These are phyloP conservation scores for Mamestra configurata DNA, from an alignment of 1,140 invertebrate species.

Conservation along the genomic window DNA sequence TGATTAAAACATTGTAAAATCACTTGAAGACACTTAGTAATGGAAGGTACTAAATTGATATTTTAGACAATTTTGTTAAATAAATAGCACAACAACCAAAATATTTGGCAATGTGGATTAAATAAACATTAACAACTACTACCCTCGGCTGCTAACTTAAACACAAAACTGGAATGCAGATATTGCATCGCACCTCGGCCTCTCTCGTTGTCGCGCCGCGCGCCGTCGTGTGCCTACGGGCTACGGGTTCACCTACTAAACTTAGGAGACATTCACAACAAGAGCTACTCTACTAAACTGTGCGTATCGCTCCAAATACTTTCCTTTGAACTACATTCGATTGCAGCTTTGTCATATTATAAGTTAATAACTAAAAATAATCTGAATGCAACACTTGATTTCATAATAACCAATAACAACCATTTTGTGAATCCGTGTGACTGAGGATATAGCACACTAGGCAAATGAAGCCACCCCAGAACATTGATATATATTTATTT, in stretches of 20 bases:
- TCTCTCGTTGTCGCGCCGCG: conserved; percentile 56
- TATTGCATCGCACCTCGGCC: conserved; percentile 87
- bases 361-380: conserved; percentile 82
- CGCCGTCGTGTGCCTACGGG: conserved; percentile 56
- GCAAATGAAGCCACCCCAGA: conserved; percentile 66
- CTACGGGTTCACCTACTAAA: conserved; percentile 56
- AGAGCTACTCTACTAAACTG: conserved; percentile 77
- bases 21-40: conserved; percentile 80
- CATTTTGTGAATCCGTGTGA: conserved; percentile 82
- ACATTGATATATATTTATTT: conserved; percentile 49
- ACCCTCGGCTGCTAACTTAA: conserved; percentile 81
- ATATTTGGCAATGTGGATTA: conserved; percentile 86
- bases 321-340: conserved; percentile 85
- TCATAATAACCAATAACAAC: conserved; percentile 83
- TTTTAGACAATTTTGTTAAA: conserved; percentile 78
- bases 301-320: conserved; percentile 86
- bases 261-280: conserved; percentile 78
- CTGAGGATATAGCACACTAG: conserved; percentile 80
- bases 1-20: conserved; percentile 85
- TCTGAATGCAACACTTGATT: conserved; percentile 86
- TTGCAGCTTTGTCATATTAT: conserved; percentile 82
- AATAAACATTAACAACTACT: conserved; percentile 84
- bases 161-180: conserved; percentile 87
- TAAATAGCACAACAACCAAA: conserved; percentile 88
- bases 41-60: conserved; percentile 86